Conservation (phyloP, 2,888 invertebrate species). For the Rhingia campestris region DNA sequence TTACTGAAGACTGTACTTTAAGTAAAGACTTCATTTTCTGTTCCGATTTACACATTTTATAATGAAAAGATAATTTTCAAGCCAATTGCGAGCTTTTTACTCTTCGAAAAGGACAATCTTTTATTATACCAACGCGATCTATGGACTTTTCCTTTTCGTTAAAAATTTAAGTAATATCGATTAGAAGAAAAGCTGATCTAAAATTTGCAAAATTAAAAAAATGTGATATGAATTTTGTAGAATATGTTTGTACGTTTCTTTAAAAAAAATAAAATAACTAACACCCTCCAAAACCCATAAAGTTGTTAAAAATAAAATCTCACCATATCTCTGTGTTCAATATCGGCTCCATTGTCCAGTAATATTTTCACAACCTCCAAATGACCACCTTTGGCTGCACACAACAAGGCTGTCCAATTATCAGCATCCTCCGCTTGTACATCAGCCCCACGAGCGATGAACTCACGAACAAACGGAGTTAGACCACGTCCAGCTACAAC, state of each 20-base stretch:
- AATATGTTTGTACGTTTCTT: slow-evolving; percentile 53
- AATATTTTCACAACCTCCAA: slow-evolving; percentile 91
- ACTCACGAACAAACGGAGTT: slow-evolving; percentile 90
- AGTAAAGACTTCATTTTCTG: slow-evolving; percentile 1
- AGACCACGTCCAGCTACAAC: slow-evolving; percentile 94
- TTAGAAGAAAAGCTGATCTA: slow-evolving; percentile 10
- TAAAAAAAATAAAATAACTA: slow-evolving; percentile 19
- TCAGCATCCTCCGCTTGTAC: slow-evolving; percentile 95
- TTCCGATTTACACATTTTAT: neutral
- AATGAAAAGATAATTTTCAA: neutral
- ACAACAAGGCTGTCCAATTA: slow-evolving; percentile 95
- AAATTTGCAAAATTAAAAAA: slow-evolving; percentile 29
- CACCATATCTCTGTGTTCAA: slow-evolving; percentile 95
- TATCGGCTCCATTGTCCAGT: slow-evolving; percentile 91
- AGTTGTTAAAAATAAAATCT: slow-evolving; percentile 75
- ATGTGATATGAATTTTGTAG: slow-evolving; percentile 56
- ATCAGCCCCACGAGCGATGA: slow-evolving; percentile 95
- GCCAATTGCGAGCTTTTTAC: neutral
- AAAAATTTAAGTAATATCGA: neutral
- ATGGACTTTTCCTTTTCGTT: slow-evolving; percentile 7
- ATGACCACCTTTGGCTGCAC: slow-evolving; percentile 95
- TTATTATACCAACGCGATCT: slow-evolving; percentile 18
- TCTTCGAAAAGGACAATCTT: neutral
- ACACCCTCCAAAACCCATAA: too few relatives aligned
- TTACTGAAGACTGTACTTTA: slow-evolving; percentile 24